Conservation (phyloP, 1,140 invertebrate species). For the Rhynchophorus ferrugineus region DNA sequence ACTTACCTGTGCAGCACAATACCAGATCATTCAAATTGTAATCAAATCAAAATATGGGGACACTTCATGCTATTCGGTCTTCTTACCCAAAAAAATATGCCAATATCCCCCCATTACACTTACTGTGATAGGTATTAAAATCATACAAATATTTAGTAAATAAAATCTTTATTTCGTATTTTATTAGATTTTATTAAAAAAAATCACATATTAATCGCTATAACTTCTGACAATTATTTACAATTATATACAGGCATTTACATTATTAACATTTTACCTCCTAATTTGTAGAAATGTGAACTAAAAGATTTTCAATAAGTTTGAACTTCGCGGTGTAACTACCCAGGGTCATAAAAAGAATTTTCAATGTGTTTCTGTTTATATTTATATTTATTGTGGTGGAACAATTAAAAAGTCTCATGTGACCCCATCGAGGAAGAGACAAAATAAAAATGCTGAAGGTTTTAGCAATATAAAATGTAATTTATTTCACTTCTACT, state of each 20-base stretch:
- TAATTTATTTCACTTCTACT: too few relatives aligned
- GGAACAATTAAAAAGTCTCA: too few relatives aligned
- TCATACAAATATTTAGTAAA: constrained; percentile 28
- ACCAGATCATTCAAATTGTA: neutral
- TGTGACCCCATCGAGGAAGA: too few relatives aligned
- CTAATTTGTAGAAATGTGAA: neutral
- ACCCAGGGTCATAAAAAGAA: neutral
- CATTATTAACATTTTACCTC: neutral
- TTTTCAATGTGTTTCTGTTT: neutral
- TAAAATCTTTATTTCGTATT: constrained; percentile 29
- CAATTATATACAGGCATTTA: constrained; percentile 33
- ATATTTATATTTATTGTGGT: too few relatives aligned
- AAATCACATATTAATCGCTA: constrained; percentile 34
- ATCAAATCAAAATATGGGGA: too few relatives aligned
- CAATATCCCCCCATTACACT: too few relatives aligned
- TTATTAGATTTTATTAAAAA: constrained; percentile 6
- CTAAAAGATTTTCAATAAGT: neutral
- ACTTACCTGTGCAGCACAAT: constrained; percentile 27
- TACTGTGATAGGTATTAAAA: neutral
- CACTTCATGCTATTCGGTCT: too few relatives aligned
- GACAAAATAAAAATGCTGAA: too few relatives aligned
- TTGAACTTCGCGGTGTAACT: neutral
- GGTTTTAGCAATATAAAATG: too few relatives aligned
- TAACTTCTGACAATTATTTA: constrained; percentile 32
- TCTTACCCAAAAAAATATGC: too few relatives aligned